Evolutionary conservation across 2,113 vertebrate genomes (phyloP).

Genomic region (Cyanoliseus patagonus): DNA sequence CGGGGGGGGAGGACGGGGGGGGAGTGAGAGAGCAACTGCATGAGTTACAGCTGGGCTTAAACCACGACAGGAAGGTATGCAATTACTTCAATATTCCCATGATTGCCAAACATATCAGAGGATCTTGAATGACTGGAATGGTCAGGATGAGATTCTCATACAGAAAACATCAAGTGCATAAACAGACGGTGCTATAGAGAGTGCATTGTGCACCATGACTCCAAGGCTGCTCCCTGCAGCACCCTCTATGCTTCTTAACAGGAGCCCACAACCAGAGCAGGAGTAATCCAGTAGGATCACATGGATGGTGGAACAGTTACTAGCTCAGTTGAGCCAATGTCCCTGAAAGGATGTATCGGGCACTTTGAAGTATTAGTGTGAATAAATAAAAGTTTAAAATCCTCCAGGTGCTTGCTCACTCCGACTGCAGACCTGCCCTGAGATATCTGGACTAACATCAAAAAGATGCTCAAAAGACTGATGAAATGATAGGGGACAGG

Average conservation of each 20-base stretch:
- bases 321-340: background rate
- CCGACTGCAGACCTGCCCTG: background rate
- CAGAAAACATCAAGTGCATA: background rate
- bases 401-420: background rate
- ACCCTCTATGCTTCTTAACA: background rate
- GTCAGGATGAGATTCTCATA: background rate
- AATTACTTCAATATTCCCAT: background rate
- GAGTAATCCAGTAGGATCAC: background rate
- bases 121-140: background rate
- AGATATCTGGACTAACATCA: slow-evolving; percentile 6
- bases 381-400: background rate
- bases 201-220: background rate
- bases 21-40: too few species aligned
- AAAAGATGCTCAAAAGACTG: background rate
- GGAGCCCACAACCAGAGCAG: background rate
- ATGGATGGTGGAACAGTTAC: background rate
- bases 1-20: too few species aligned
- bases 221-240: background rate
- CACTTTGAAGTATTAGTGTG: background rate
- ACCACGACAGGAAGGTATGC: background rate
- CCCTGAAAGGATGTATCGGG: background rate
- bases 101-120: background rate
- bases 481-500: background rate
- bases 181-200: background rate
- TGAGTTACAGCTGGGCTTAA: too few species aligned